A percentile compares a stretch with the other conserved stretches of the same genome.
Evolutionary conservation across 1,140 invertebrate species (phyloP).

Genomic region (Calliopsis andreniformis): DNA sequence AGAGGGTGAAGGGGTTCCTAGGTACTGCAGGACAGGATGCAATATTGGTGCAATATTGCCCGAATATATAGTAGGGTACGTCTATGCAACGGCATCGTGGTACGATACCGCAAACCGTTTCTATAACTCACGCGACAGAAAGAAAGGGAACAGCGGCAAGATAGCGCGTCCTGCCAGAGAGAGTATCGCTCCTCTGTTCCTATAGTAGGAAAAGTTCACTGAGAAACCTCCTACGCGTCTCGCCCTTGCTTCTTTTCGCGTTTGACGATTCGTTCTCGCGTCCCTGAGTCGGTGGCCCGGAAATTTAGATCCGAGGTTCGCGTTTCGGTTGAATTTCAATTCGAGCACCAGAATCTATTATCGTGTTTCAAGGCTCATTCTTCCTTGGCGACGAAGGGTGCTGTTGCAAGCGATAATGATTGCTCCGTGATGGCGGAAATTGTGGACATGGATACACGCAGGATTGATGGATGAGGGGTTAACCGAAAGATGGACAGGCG

Average conservation of each 20-base stretch:
- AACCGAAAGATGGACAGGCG: slow-evolving; percentile 21
- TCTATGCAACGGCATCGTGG: slow-evolving; percentile 40
- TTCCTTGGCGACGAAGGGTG: not conserved
- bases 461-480: slow-evolving; percentile 26
- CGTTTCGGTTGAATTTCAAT: not conserved
- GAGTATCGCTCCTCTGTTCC: slow-evolving; percentile 25
- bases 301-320: not conserved
- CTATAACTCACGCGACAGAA: slow-evolving; percentile 61
- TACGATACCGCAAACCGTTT: slow-evolving; percentile 61
- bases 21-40: slow-evolving; percentile 26
- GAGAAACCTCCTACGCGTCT: not conserved
- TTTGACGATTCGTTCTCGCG: slow-evolving; percentile 14
- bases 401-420: slow-evolving; percentile 1
- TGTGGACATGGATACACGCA: not conserved
- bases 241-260: not conserved
- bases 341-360: not conserved
- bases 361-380: not conserved
- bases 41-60: slow-evolving; percentile 62
- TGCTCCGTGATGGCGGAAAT: not conserved
- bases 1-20: not conserved
- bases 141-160: not conserved
- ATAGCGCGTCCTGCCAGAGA: not conserved
- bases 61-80: slow-evolving; percentile 50
- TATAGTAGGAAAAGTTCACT: slow-evolving; percentile 34
- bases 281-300: not conserved